phyloP scores from a whole-genome alignment of 2,888 invertebrate species.

The Mantis religiosa region DNA sequence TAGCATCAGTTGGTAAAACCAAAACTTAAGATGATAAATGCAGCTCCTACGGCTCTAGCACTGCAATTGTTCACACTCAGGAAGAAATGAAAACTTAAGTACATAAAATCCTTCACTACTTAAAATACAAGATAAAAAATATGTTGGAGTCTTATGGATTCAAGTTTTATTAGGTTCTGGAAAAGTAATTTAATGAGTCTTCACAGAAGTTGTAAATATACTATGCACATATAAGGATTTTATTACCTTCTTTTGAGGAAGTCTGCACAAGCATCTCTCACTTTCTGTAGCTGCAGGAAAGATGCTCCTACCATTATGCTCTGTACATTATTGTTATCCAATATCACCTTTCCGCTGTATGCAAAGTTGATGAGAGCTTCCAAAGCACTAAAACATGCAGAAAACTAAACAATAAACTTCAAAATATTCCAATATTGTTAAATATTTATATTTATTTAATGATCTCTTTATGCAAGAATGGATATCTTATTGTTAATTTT shows the following conservation, averaged over 20 bases:
- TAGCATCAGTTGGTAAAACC: too few species aligned
- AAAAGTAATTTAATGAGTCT: too few species aligned
- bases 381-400: constrained; percentile 57
- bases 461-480: background rate
- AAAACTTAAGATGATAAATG: too few species aligned
- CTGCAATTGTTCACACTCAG: too few species aligned
- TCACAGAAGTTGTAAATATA: background rate
- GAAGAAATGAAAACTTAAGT: too few species aligned
- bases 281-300: constrained; percentile 72
- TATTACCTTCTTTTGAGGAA: constrained; percentile 67
- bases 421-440: background rate
- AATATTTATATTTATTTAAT: background rate
- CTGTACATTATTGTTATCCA: constrained; percentile 77
- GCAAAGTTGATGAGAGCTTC: constrained; percentile 81
- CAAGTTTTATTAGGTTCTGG: too few species aligned
- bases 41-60: too few species aligned
- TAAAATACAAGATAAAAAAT: too few species aligned
- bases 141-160: too few species aligned
- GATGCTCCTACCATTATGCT: constrained; percentile 80
- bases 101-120: too few species aligned
- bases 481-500: too few species aligned
- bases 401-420: constrained; percentile 24
- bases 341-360: constrained; percentile 72
- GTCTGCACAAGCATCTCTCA: constrained; percentile 78
- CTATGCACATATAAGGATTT: background rate